These are phyloP conservation scores for Drosophila tripunctata DNA, from an alignment of 2,888 invertebrate species.

Conservation along the genomic window DNA sequence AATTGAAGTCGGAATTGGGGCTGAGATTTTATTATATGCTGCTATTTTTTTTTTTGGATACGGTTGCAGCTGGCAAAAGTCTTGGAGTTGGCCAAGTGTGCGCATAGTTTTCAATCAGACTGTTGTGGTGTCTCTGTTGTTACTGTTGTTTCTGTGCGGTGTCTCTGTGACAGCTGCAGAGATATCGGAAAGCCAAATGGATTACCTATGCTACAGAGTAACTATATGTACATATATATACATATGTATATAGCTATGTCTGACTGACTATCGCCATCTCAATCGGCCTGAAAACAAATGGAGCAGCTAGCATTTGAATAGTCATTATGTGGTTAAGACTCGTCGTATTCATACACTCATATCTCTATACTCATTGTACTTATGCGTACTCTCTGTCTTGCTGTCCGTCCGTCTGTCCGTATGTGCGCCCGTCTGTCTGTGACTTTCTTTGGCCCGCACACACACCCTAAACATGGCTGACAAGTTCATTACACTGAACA, in stretches of 20 bases:
- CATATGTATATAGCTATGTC: neutral
- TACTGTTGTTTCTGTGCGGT: conserved; percentile 21
- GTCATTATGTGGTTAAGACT: conserved; percentile 56
- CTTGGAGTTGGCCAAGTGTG: conserved; percentile 46
- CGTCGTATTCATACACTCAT: conserved; percentile 28
- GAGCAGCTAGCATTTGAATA: conserved; percentile 71
- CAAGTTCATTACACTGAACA: conserved; percentile 72
- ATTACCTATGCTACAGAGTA: conserved; percentile 54
- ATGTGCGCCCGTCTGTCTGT: too few species aligned
- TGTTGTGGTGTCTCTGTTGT: conserved; percentile 9
- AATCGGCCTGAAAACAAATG: conserved; percentile 65
- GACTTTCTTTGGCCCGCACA: conserved; percentile 63
- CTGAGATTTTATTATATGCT: neutral
- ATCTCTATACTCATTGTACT: conserved; percentile 47
- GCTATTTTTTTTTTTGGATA: conserved; percentile 16
- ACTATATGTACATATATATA: neutral
- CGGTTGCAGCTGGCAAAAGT: conserved; percentile 24
- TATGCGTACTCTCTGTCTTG: too few species aligned
- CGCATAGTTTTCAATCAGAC: conserved; percentile 67
- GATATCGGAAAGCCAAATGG: conserved; percentile 74
- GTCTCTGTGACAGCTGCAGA: conserved; percentile 68
- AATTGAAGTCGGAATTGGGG: conserved; percentile 5
- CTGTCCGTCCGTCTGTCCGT: too few species aligned
- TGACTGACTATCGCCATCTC: conserved; percentile 41
- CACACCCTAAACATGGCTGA: conserved; percentile 75